A percentile compares a stretch with the other conserved stretches of the same genome.
Conservation (phyloP, 2,888 invertebrate species). For the Glaucopsyche alexis region DNA sequence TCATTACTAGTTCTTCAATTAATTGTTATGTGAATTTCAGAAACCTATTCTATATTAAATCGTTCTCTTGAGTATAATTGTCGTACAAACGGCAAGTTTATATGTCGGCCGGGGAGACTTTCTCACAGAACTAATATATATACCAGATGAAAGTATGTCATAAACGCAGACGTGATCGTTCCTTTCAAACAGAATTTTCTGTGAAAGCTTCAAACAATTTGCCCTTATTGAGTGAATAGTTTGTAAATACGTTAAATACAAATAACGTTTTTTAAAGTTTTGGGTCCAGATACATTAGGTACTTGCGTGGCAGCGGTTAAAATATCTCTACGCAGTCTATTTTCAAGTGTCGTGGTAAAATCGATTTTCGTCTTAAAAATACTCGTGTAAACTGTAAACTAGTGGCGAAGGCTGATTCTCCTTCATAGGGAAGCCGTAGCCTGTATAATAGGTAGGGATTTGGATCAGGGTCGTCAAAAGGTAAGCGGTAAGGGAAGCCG, state of each 20-base stretch:
- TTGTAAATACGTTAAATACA: background rate
- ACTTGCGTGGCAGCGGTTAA: no score
- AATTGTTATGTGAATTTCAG: background rate
- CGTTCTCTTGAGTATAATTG: background rate
- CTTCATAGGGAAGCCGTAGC: no score
- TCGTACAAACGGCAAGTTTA: constrained; percentile 18
- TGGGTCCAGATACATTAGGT: no score
- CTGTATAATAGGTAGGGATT: no score
- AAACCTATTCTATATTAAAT: background rate
- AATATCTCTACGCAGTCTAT: no score
- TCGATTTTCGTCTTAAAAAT: no score
- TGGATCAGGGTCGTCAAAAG: no score
- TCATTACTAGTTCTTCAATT: background rate
- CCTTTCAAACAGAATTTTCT: constrained; percentile 42
- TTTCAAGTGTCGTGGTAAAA: no score
- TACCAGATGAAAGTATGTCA: constrained; percentile 47
- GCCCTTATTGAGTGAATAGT: constrained; percentile 30
- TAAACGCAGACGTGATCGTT: constrained; percentile 40
- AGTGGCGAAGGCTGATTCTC: no score
- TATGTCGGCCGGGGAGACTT: constrained; percentile 35
- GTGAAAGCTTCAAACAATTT: constrained; percentile 43
- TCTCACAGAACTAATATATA: constrained; percentile 42
- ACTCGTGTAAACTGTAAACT: no score
- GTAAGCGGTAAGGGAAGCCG: no score
- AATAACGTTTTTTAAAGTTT: no score